phyloP scores from a whole-genome alignment of 2,797 vertebrate genomes.

The Xiphophorus birchmanni region DNA sequence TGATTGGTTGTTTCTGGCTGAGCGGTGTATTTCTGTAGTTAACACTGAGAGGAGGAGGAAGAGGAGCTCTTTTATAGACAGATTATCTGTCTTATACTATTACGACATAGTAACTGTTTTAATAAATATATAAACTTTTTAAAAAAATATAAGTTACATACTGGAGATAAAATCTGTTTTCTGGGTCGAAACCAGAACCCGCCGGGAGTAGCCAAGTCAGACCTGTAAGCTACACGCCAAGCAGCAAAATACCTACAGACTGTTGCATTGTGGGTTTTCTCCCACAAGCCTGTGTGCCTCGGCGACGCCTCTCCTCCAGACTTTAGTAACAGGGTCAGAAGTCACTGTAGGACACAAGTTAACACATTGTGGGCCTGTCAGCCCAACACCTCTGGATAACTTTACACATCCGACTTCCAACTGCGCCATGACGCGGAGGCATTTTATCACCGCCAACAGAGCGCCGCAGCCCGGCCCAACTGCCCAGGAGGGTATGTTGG shows the following conservation, averaged over 20 bases:
- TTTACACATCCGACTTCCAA: constrained; percentile 55
- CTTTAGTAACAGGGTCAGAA: constrained; percentile 62
- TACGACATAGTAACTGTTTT: too few species aligned
- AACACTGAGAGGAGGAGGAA: too few species aligned
- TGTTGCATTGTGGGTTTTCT: not conserved
- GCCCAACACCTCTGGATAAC: constrained; percentile 64
- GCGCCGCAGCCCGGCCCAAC: constrained; percentile 34
- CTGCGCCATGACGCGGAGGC: constrained; percentile 30
- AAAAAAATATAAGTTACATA: too few species aligned
- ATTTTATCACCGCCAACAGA: constrained; percentile 49
- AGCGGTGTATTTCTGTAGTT: too few species aligned
- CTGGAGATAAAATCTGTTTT: not conserved
- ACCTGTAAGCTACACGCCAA: not conserved
- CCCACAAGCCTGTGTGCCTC: not conserved
- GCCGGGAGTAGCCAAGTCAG: not conserved
- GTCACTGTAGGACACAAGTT: constrained; percentile 71
- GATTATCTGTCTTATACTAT: too few species aligned
- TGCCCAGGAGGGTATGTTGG: not conserved
- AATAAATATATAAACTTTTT: too few species aligned
- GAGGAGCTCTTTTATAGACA: too few species aligned
- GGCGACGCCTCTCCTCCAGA: constrained; percentile 20
- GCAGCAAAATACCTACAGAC: not conserved
- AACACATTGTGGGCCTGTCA: constrained; percentile 67
- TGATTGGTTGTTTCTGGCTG: too few species aligned
- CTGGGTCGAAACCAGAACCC: not conserved